Evolutionary conservation across 1,140 invertebrate species (phyloP), one percentile per base, ranked within the genome.

Genomic region (Papilio polytes): DNA sequence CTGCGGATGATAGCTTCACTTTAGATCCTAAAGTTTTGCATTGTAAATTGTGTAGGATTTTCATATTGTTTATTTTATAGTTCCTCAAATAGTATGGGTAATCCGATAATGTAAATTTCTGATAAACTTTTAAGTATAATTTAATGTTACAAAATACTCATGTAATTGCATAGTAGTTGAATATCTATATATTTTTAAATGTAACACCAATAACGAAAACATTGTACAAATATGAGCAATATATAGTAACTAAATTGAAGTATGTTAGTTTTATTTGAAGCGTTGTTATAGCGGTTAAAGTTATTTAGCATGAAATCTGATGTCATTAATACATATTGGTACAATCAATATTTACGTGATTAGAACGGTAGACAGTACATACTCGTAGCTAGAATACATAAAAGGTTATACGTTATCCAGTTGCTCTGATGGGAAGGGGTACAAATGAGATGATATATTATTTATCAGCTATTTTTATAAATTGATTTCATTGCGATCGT

Each of bases 191-290:
- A 93, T 92, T 90, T 94, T 92, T 87, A 87, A 93, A 91, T 90
- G 89, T 83, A 93, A 94, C 92, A 95, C 94, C 94, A 95, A 95
- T 91, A 92, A 92, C 87, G 91, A 91, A 91, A 95, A 95, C 92
- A 93, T 93, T 94, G 92, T 94, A 94, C 93, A 94, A 94, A 94
- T 87, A 91, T 90, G 90, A 94, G 93, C 93, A 94, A 95, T 95
- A 41, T 41, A 95, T 95, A 94, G 91, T 89, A 89, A 92, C 85
- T 92, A 90, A 89, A 86, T 89, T 92, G 81, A 92, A 90, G 92
- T 89, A 90, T 85, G 89, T 92, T 93, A 90, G 91, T 90, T 90
- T 92, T 91, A 88, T 88, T 89, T 80, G 84, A 86, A 87, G 88
- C 85, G 91, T 93, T 93, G 90, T 94, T 92, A 94, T 90, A 93